Base-by-base conservation (phyloP, 2,888 invertebrate genomes). In the Lycaena phlaeas region DNA sequence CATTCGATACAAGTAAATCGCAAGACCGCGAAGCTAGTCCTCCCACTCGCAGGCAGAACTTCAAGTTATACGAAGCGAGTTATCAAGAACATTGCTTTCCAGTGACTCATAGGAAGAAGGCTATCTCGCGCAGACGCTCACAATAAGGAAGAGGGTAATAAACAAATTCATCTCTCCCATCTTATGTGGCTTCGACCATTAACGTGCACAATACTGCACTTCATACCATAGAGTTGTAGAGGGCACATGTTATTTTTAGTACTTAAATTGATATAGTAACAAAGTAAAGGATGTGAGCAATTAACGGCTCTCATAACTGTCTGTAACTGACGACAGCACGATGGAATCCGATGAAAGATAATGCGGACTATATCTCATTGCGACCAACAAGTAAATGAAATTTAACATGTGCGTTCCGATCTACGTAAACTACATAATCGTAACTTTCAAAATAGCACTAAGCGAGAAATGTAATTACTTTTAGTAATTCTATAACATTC, bases 141-240 rank as follows among this genome's bases (percentile, higher is more conserved):
- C 84, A 82, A 84, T 84, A 79, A 84, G 84, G 84, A 84, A 82
- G 82, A 74, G 76, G 74, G 78, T 72, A 84, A 84, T 84, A 82
- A 84, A 82, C 79, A 78, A 82, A 82, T 79, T 81, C 84, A 81
- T 79, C 81, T 81, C 81, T 75, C 68, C 67, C 75, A 73, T 79
- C 82, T 81, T 78, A 75, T 73, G 78, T 70, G 70, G 76, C 78
- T 75, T 69, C 68, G 62, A 60, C 68, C 68, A 77, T 81, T 82
- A 78, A 78, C 79, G 75, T 74, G 81, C 79, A 82, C 81, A 82
- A 82, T 81, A 73, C 75, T 82, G 79, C 77, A 78, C 76, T 81
- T 70, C 73, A 76, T 77, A 65, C 72, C 64, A 68, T 68, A 65
- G 65, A 60, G 64, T 57, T 53, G 59, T 55, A 61, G 73, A 70